Evolutionary conservation across 2,888 invertebrate genomes (phyloP), one percentile per base, ranked within the genome.

Genomic region (Masnerella sp.): DNA sequence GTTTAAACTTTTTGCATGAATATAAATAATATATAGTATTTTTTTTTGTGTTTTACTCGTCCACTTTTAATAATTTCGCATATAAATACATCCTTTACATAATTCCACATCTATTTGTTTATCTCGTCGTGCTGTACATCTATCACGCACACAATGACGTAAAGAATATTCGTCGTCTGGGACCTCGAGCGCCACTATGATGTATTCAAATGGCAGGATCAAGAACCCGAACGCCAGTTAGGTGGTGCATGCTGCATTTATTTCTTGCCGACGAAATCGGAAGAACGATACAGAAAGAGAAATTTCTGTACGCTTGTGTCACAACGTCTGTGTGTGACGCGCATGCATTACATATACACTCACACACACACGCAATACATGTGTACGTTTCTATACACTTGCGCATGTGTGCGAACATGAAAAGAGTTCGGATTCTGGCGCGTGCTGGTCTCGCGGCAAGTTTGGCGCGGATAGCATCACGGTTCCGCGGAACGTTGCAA

Each of bases 171-270:
- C 25, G 5, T 58, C 25, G 25, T 51, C 25, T 34, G 14, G 15
- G 45, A 28, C 17, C 36, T 30, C 52, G 38, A 34, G 64, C 34
- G 61, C 30, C 40, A 28, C 30, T 32, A 36, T 78, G 82, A 82
- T 79, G 77, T 79, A 80, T 78, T 68, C 75, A 71, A 78, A 74
- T 67, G 61, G 76, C 71, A 80, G 81, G 83, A 82, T 82, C 83
- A 83, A 81, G 82, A 82, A 81, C 81, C 82, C 78, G 76, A 72
- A 78, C 78, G 71, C 77, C 80, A 79, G 80, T 82, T 80, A 80
- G 80, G 65, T 72, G 77, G 73, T 80, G 81, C 77, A 79, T 79
- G 80, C 78, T 77, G 80, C 80, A 82, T 83, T 83, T 83, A 82
- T 83, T 83, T 83, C 81, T 80, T 76, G 77, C 51, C 47, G 54